A percentile compares a stretch with the other conserved stretches of the same genome.
phyloP scores from a whole-genome alignment of 2,888 invertebrate genomes.

The Drosophila anomalata region DNA sequence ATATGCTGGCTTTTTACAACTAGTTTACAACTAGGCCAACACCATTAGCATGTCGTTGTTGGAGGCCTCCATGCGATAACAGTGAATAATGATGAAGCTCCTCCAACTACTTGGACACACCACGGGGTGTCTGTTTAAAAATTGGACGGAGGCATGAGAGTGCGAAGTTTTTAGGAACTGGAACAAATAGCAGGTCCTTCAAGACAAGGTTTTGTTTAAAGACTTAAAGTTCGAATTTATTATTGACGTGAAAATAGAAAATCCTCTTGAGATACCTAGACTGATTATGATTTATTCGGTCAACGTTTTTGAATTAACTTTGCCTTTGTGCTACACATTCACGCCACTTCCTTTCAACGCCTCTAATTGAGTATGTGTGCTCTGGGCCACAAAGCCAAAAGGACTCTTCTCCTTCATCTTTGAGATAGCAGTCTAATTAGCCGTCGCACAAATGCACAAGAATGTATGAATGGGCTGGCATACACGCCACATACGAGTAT shows the following conservation, averaged over 20 bases:
- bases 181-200: conserved; percentile 1
- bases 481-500: conserved; percentile 4
- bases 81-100: conserved; percentile 70
- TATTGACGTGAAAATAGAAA: not conserved
- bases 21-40: conserved; percentile 69
- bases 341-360: conserved; percentile 20
- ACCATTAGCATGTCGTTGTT: conserved; percentile 50
- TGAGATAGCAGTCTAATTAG: conserved; percentile 75
- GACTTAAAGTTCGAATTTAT: not conserved
- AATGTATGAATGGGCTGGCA: conserved; percentile 17
- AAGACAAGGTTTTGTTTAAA: not conserved
- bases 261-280: not conserved
- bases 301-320: conserved; percentile 16
- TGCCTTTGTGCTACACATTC: not conserved
- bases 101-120: conserved; percentile 34
- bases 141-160: conserved; percentile 1
- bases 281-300: conserved; percentile 14
- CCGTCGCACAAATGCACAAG: conserved; percentile 62
- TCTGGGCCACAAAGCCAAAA: conserved; percentile 18
- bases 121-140: conserved; percentile 3
- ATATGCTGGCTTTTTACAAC: conserved; percentile 41
- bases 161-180: not conserved
- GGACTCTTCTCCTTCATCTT: conserved; percentile 45
- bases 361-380: conserved; percentile 57
- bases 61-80: conserved; percentile 47